Percentiles rank a stretch among this genome's conserved stretches.
Conservation (phyloP, 2,797 vertebrate species). For the Urocyon cinereoargenteus region DNA sequence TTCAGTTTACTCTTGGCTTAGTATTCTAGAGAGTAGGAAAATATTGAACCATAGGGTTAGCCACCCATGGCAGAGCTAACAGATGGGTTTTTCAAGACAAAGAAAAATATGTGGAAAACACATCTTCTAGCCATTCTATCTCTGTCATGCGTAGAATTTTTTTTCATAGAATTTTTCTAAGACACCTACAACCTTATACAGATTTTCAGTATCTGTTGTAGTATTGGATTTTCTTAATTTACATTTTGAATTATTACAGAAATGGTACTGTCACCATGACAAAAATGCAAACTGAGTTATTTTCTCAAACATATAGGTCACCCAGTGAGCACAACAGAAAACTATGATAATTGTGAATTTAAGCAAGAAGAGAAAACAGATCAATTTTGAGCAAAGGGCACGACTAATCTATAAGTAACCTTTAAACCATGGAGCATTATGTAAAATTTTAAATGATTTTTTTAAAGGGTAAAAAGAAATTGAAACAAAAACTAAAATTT, state of each 20-base stretch:
- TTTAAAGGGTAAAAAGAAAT: slow-evolving; percentile 53
- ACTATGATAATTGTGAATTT: slow-evolving; percentile 55
- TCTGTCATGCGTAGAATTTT: background rate
- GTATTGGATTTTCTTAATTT: slow-evolving; percentile 53
- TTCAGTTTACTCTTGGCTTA: slow-evolving; percentile 23
- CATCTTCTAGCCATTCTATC: background rate
- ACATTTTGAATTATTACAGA: slow-evolving; percentile 62
- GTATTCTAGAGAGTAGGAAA: slow-evolving; percentile 18
- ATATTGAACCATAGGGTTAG: background rate
- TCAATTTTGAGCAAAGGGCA: slow-evolving; percentile 64
- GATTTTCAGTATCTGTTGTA: slow-evolving; percentile 16
- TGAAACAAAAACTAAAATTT: slow-evolving; percentile 30
- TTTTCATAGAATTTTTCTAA: background rate
- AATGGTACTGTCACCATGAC: slow-evolving; percentile 40
- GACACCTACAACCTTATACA: background rate
- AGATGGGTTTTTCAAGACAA: slow-evolving; percentile 5
- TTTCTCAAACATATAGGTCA: slow-evolving; percentile 50
- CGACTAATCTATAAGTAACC: slow-evolving; percentile 32
- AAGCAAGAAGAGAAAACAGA: slow-evolving; percentile 71
- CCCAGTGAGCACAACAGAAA: slow-evolving; percentile 9
- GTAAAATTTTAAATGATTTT: slow-evolving; percentile 37
- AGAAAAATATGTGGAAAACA: slow-evolving; percentile 31
- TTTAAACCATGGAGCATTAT: slow-evolving; percentile 25
- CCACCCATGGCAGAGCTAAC: background rate
- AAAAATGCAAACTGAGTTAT: slow-evolving; percentile 61